phyloP scores from a whole-genome alignment of 2,797 vertebrate genomes.

The Propithecus deckenii region DNA sequence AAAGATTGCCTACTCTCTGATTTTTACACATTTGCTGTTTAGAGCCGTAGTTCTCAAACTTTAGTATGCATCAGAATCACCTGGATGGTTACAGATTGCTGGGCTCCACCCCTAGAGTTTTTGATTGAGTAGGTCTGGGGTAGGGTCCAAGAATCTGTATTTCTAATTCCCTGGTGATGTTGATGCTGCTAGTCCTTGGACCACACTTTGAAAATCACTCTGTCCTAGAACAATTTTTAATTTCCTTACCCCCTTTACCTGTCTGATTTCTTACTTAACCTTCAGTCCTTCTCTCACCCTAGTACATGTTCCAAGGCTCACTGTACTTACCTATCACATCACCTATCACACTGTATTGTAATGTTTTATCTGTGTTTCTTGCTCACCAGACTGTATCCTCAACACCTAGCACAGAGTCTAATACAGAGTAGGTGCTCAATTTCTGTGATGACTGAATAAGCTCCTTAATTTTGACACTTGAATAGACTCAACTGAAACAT shows the following conservation, averaged over 20 bases:
- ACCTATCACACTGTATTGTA: not conserved
- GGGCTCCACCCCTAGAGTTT: not conserved
- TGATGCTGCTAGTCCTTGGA: not conserved
- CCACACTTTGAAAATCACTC: not conserved
- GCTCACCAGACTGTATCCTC: not conserved
- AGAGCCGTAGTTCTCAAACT: not conserved
- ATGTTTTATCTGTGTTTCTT: not conserved
- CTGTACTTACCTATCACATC: not conserved
- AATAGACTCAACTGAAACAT: slow-evolving; percentile 34
- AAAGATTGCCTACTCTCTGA: not conserved
- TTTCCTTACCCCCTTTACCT: not conserved
- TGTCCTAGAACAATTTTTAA: not conserved
- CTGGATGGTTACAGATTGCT: not conserved
- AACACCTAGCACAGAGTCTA: not conserved
- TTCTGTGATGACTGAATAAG: not conserved
- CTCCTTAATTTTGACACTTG: slow-evolving; percentile 4
- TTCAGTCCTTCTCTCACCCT: not conserved
- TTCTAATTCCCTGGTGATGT: not conserved
- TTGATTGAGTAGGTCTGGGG: not conserved
- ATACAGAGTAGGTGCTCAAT: not conserved
- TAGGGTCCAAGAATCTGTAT: not conserved
- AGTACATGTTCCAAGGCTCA: not conserved
- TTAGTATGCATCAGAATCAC: not conserved
- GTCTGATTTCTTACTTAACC: not conserved
- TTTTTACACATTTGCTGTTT: not conserved